Evolutionary conservation across 2,113 vertebrate genomes (phyloP).

Genomic region (Xenotilapia caudafasciata): DNA sequence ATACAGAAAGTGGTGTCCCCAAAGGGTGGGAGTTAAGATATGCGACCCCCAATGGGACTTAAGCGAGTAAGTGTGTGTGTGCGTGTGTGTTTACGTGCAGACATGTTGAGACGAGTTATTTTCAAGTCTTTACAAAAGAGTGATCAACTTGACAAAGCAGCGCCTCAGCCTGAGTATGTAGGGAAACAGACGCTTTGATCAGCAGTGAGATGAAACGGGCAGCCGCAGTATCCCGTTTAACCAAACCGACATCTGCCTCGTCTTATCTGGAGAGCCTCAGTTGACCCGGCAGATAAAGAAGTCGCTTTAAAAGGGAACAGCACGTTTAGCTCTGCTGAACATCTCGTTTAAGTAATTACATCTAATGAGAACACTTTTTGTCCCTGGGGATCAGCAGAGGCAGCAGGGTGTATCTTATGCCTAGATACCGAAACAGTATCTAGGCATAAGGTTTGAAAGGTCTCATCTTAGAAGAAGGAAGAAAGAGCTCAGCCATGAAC

Average conservation of each 20-base stretch:
- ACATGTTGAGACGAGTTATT: constrained; percentile 12
- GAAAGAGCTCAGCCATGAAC: background rate
- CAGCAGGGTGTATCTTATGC: too few species aligned
- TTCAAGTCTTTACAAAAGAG: constrained; percentile 6
- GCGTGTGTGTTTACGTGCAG: background rate
- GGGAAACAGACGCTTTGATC: constrained; percentile 12
- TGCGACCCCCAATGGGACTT: too few species aligned
- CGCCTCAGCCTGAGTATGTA: constrained; percentile 13
- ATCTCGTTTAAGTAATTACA: background rate
- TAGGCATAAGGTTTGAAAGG: background rate
- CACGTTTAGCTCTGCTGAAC: background rate
- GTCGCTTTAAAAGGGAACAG: background rate
- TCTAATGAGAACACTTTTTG: background rate
- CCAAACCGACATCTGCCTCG: background rate
- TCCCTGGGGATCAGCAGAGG: background rate
- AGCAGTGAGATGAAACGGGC: background rate
- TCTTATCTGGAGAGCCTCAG: background rate
- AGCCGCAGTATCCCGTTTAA: background rate
- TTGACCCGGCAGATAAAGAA: background rate
- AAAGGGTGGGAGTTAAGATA: too few species aligned
- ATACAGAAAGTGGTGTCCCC: too few species aligned
- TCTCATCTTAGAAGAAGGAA: background rate
- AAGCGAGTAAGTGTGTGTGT: background rate
- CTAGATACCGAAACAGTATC: background rate
- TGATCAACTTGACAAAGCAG: background rate